phyloP scores from a whole-genome alignment of 2,113 vertebrate genomes.

The Ochotona curzoniae region DNA sequence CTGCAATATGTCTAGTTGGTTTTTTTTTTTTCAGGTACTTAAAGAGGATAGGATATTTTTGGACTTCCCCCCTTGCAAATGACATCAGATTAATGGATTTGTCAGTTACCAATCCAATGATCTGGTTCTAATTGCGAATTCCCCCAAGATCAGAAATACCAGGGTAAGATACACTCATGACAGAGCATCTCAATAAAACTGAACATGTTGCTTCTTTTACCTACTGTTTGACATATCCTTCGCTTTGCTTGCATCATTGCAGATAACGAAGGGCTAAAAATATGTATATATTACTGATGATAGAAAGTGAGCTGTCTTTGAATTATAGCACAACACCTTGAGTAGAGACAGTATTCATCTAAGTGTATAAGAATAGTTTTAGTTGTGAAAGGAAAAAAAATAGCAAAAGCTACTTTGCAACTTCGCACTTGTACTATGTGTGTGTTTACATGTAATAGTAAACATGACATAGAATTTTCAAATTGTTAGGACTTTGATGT shows the following conservation, averaged over 20 bases:
- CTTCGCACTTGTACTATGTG: neutral
- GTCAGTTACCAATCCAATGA: neutral
- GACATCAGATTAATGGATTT: neutral
- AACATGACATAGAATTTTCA: conserved; percentile 19
- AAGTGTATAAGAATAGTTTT: conserved; percentile 17
- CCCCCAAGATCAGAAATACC: neutral
- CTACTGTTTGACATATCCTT: neutral
- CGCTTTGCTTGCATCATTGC: neutral
- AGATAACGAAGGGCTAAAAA: neutral
- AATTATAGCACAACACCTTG: neutral
- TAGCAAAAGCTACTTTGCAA: neutral
- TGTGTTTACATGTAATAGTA: neutral
- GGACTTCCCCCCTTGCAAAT: neutral
- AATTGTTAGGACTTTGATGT: neutral
- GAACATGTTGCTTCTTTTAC: neutral
- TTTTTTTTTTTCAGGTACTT: no score
- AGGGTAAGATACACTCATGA: neutral
- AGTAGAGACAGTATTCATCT: neutral
- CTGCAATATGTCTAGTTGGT: neutral
- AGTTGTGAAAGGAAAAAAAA: neutral
- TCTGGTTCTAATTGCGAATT: neutral
- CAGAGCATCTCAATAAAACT: neutral
- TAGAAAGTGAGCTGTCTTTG: neutral
- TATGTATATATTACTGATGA: neutral
- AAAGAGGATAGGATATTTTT: neutral